phyloP scores from a whole-genome alignment of 35 echinoderm and acorn worm species.

The Amphiura filiformis region DNA sequence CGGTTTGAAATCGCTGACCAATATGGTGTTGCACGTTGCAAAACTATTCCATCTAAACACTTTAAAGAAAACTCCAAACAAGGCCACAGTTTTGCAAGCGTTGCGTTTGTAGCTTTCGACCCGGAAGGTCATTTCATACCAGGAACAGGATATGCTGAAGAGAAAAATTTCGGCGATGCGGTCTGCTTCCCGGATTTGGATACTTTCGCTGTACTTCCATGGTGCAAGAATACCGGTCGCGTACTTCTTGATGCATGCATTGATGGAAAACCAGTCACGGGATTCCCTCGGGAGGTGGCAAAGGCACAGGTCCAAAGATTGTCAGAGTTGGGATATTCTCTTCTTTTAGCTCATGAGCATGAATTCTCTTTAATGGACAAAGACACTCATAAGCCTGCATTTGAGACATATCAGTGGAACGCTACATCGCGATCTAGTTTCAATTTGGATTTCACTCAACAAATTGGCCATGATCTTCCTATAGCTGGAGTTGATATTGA shows the following conservation, averaged over 20 bases:
- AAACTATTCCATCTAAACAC: too few relatives aligned
- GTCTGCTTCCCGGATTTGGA: slow-evolving; percentile 58
- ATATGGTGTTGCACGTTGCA: slow-evolving; percentile 47
- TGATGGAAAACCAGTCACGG: slow-evolving; percentile 24
- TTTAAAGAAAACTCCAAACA: slow-evolving; percentile 44
- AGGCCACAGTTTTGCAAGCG: slow-evolving; percentile 33
- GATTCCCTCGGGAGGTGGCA: slow-evolving; percentile 43
- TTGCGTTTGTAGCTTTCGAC: slow-evolving; percentile 21
- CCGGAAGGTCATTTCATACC: slow-evolving; percentile 11
- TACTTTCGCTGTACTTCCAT: slow-evolving; percentile 58
- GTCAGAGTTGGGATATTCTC: slow-evolving; percentile 50
- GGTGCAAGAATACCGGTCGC: slow-evolving; percentile 45
- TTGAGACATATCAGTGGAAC: slow-evolving; percentile 20
- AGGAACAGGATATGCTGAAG: slow-evolving; percentile 36
- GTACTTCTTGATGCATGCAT: slow-evolving; percentile 33
- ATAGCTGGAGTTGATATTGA: slow-evolving; percentile 61
- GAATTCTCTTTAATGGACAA: slow-evolving; percentile 62
- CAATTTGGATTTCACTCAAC: slow-evolving; percentile 10
- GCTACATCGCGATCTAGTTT: slow-evolving; percentile 16
- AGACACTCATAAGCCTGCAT: slow-evolving; percentile 30
- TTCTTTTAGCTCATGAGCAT: slow-evolving; percentile 59
- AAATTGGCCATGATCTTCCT: slow-evolving; percentile 2
- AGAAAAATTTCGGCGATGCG: slow-evolving; percentile 33
- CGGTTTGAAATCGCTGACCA: slow-evolving; percentile 64
- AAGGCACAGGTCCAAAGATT: slow-evolving; percentile 45